Base-by-base conservation (phyloP, 1,140 invertebrate species). In the Pomacea maculata region DNA sequence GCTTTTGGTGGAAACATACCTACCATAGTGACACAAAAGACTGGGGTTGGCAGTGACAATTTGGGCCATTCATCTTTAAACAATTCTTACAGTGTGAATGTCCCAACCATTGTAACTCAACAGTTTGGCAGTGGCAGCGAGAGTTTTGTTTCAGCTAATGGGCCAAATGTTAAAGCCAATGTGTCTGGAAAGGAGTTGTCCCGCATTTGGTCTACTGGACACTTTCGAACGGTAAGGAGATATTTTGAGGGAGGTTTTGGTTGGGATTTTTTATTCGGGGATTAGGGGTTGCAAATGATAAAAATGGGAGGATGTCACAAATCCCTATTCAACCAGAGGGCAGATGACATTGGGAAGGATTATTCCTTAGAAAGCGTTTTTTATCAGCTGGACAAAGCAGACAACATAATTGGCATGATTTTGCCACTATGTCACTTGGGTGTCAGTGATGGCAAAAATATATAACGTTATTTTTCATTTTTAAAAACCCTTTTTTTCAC, bases 141-240 rank as follows among this genome's bases (percentile, higher is more conserved):
- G 12, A 78, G 21, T 34, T 14, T 25, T 64, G 52, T 1, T 19
- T 45, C 75, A 68, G 19, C 67, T 34, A 80, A 64, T 64, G 70
- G 75, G 14, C 29, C 75, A 12, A 84, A 63, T 83, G 70, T 86
- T 21, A 84, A 83, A 67, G 76, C 84, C 65, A 85, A 80, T 55
- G 75, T 88, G 34, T 85, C 88, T 21, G 84, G 85, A 57, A 89
- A 87, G 80, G 88, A 89, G 74, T 68, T 89, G 6, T 88, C 88
- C 17, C 81, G 88, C 63, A 77, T 90, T n/a, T 90, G 89, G 89
- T 86, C 85, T n/a, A 87, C 86, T 77, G 88, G 89, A 67, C 86
- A 88, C 81, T 70, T 87, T 10, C 87, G 85, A 67, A 68, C 86
- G 70, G 87, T 85, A 79, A 83, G 75, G n/a, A 70, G 29, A 34